Base-by-base conservation (phyloP, 2,113 vertebrate species). In the Upupa epops region DNA sequence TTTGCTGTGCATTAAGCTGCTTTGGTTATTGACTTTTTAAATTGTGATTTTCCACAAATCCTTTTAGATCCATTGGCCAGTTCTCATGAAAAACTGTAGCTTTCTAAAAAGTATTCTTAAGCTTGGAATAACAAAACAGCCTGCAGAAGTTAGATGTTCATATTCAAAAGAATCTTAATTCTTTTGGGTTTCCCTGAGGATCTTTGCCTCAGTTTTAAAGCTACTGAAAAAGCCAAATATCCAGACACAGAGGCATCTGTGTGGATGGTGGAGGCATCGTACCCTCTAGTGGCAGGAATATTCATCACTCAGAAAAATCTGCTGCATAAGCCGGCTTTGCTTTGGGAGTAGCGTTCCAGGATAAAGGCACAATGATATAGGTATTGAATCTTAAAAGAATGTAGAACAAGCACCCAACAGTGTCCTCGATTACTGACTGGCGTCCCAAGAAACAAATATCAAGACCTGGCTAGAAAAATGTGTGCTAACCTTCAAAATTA, bases 231-330 rank as follows among this genome's bases (percentile, higher is more conserved):
- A 78, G 19, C 34, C 24, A 22, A 48, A 13, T 28, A 21, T 11
- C 31, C 2, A 0, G 16, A 6, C 11, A 18, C 11, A 18, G 34
- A 80, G 58, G 45, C 6, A 32, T 8, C 59, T 77, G 64, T 55
- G 4, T 11, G 15, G 74, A 45, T 6, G 37, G 71, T 82, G 63
- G 90, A 84, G 83, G 75, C 51, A 54, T 58, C 15, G 21, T 91
- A 92, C 93, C 96, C 94, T 95, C 94, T 95, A 95, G 92, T 71
- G 94, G 93, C 36, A 77, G 34, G n/a, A 88, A 65, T 48, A 91
- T 18, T 66, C 2, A 21, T 37, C 83, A 48, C 29, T 51, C n/a
- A 15, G 18, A 40, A 52, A 46, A 0, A 1, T 22, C 48, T 25
- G 21, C 22, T 45, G 45, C 26, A 8, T 22, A 32, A 77, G 20